Evolutionary conservation across 2,797 vertebrate species (phyloP), one percentile per base, ranked within the genome.

Genomic region (Acrocephalus scirpaceus): DNA sequence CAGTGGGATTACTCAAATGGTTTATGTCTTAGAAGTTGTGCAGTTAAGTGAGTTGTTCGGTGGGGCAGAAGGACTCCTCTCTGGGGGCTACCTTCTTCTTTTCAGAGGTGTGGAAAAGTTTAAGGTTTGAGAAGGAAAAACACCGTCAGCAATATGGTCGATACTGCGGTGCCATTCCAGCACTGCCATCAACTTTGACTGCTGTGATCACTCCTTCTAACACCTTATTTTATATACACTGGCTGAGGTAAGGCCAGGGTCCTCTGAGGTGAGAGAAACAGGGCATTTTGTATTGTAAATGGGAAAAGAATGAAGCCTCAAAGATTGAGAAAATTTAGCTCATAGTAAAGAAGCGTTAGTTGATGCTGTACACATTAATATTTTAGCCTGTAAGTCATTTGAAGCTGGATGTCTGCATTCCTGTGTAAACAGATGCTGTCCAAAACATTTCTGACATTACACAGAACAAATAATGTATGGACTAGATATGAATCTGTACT

Each of bases 1-100:
- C 93, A 91, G 92, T 71, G 86, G 90, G 92, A 95, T 97, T 95
- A 95, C 80, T 94, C 80, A 82, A 93, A 77, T 92, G 93, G 88
- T 95, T 96, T 96, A 77, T 93, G 77, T 77, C 80, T 94, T 92
- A 85, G 84, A 91, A 93, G 67, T 79, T 90, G 71, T 82, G 76
- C 70, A 58, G 90, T 89, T 92, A 64, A 96, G 90, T 66, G 86
- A 69, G 50, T 90, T 94, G 77, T 91, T 90, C 75, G 67, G 74
- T 88, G 74, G 48, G 50, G 45, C 51, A 48, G 77, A 96, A 96
- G 64, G 65, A 45, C 26, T 82, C 44, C 38, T 92, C 83, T 48
- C 80, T 87, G 20, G 77, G 66, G 71, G 25, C 34, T 85, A n/a
- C 74, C 48, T 71, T 53, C 58, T 90, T 92, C 65, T 30, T 75